Conservation (phyloP, 2,797 vertebrate genomes). For the Microctenopoma steveboyesi region DNA sequence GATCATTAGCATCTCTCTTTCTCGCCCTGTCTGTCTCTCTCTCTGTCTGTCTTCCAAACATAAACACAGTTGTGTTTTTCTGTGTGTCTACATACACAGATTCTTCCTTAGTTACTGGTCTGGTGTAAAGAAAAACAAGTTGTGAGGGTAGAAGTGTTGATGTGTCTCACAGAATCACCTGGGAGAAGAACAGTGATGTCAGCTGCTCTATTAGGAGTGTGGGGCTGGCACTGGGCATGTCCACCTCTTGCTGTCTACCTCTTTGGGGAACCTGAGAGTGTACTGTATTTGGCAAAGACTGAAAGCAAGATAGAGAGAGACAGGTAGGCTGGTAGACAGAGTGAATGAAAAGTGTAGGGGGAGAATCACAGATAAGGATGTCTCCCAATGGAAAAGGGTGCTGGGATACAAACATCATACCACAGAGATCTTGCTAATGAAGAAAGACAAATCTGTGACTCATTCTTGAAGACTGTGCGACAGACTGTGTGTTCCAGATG, state of each 20-base stretch:
- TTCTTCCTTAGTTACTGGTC: slow-evolving; percentile 34
- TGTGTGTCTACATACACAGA: slow-evolving; percentile 8
- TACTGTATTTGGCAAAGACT: slow-evolving; percentile 37
- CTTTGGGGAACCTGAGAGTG: slow-evolving; percentile 55
- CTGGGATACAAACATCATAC: slow-evolving; percentile 81
- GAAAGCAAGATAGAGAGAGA: slow-evolving; percentile 12
- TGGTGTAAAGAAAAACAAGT: slow-evolving; percentile 29
- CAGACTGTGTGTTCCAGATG: slow-evolving; percentile 61
- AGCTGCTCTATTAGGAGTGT: slow-evolving; percentile 53
- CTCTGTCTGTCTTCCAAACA: slow-evolving; percentile 15
- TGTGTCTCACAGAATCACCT: slow-evolving; percentile 50
- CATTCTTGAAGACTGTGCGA: slow-evolving; percentile 55
- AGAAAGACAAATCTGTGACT: slow-evolving; percentile 48
- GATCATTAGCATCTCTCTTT: slow-evolving; percentile 41
- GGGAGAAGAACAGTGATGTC: slow-evolving; percentile 51
- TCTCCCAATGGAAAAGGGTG: slow-evolving; percentile 81
- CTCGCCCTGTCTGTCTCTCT: background rate
- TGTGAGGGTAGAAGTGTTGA: slow-evolving; percentile 48
- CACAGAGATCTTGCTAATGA: slow-evolving; percentile 32
- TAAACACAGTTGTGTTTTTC: slow-evolving; percentile 34
- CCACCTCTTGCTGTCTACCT: slow-evolving; percentile 81
- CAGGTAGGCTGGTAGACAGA: slow-evolving; percentile 11
- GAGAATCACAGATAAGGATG: slow-evolving; percentile 82
- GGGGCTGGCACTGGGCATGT: slow-evolving; percentile 60
- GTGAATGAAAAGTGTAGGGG: slow-evolving; percentile 28